These are phyloP conservation scores for Drosophila albomicans DNA, from an alignment of 1,140 invertebrate species.

Conservation along the genomic window DNA sequence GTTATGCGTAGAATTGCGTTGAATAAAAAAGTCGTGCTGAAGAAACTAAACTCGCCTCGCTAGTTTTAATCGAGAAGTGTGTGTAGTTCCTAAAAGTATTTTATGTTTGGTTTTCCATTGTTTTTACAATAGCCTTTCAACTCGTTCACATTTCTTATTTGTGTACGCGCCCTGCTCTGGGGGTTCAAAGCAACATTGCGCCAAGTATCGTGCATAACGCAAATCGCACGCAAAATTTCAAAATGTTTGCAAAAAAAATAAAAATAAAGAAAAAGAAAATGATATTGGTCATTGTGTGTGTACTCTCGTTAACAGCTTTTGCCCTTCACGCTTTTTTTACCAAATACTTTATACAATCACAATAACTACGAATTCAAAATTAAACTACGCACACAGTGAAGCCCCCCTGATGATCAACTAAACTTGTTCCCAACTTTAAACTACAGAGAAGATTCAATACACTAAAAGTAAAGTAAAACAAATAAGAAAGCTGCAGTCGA, in stretches of 20 bases:
- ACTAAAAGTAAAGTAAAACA: too few relatives aligned
- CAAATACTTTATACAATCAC: conserved; percentile 23
- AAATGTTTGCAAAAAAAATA: conserved; percentile 40
- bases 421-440: too few relatives aligned
- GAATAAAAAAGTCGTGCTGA: too few relatives aligned
- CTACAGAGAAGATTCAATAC: too few relatives aligned
- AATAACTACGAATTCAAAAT: conserved; percentile 10
- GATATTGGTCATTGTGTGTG: conserved; percentile 22
- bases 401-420: background rate
- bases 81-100: background rate
- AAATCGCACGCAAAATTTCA: conserved; percentile 67
- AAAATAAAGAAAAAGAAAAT: background rate
- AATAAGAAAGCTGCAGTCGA: too few relatives aligned
- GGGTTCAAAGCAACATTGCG: conserved; percentile 40
- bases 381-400: conserved; percentile 4
- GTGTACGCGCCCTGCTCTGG: conserved; percentile 7
- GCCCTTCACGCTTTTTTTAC: conserved; percentile 34
- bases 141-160: background rate
- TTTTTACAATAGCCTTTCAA: background rate
- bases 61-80: too few relatives aligned
- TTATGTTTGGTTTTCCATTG: background rate
- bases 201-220: conserved; percentile 68
- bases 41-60: too few relatives aligned
- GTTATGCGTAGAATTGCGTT: too few relatives aligned
- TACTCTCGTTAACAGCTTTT: conserved; percentile 22